Percentiles rank a stretch among this genome's conserved stretches.
Evolutionary conservation across 2,113 vertebrate species (phyloP).

Genomic region (Corapipo altera): DNA sequence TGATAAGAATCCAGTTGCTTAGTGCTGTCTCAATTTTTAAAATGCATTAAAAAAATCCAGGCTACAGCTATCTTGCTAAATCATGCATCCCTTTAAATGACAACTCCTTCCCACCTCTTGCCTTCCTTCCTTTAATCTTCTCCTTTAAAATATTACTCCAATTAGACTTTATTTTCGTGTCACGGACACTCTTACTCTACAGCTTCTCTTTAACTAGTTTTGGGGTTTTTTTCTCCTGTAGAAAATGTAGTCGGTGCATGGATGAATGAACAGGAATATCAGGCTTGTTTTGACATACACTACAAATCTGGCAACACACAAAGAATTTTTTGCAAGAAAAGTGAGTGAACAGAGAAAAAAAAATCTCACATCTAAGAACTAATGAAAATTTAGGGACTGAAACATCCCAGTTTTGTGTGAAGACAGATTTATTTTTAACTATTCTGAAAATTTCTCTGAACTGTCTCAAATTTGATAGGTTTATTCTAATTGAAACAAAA

Average conservation of each 20-base stretch:
- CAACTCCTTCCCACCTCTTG: not conserved
- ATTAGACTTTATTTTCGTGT: not conserved
- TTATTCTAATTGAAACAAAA: not conserved
- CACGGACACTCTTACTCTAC: not conserved
- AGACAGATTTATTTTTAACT: constrained; percentile 43
- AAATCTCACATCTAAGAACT: constrained; percentile 19
- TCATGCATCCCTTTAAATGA: not conserved
- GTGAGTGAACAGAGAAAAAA: not conserved
- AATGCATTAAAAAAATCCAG: not conserved
- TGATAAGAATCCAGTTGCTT: not conserved
- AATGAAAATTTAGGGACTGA: constrained; percentile 46
- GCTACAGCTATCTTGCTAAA: not conserved
- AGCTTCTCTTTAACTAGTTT: not conserved
- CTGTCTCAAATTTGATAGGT: not conserved
- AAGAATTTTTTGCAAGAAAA: constrained; percentile 35
- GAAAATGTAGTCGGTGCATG: not conserved
- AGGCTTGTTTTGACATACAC: constrained; percentile 10
- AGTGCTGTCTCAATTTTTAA: not conserved
- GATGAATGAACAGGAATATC: constrained; percentile 51
- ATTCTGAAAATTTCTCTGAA: not conserved
- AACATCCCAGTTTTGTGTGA: not conserved
- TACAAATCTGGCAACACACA: constrained; percentile 18
- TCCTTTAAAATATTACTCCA: not conserved
- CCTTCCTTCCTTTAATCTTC: not conserved
- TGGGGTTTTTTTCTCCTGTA: not conserved